Evolutionary conservation across 1,140 invertebrate species (phyloP).

Genomic region (Neodiprion fabricii): DNA sequence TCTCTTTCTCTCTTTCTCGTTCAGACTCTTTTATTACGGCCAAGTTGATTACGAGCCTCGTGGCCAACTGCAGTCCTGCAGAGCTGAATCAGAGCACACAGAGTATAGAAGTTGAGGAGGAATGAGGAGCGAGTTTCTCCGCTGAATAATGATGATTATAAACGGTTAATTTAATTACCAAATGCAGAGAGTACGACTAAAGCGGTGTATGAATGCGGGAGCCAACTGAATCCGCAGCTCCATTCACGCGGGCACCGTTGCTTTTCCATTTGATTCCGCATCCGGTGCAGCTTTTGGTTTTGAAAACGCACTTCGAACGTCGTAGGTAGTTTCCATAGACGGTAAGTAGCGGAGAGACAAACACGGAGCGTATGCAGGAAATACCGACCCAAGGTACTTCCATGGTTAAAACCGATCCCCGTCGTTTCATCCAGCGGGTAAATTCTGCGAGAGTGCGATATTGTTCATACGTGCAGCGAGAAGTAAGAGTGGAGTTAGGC

Average conservation of each 20-base stretch:
- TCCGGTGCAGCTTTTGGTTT: neutral
- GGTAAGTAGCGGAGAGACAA: neutral
- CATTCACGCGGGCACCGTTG: no score
- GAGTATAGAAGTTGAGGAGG: neutral
- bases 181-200: neutral
- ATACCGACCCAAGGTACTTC: neutral
- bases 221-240: neutral
- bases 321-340: neutral
- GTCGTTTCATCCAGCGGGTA: neutral
- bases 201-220: neutral
- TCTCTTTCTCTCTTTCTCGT: constrained; percentile 14
- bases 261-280: neutral
- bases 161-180: constrained; percentile 29
- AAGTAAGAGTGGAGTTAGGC: neutral
- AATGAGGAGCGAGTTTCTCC: neutral
- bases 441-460: no score
- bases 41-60: no score
- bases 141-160: constrained; percentile 5
- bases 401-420: neutral
- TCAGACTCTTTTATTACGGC: neutral
- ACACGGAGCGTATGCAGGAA: no score
- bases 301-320: neutral
- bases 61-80: no score
- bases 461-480: no score
- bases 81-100: no score